Evolutionary conservation across 2,797 vertebrate genomes (phyloP), one percentile per base, ranked within the genome.

Genomic region (Harpagifer antarcticus): DNA sequence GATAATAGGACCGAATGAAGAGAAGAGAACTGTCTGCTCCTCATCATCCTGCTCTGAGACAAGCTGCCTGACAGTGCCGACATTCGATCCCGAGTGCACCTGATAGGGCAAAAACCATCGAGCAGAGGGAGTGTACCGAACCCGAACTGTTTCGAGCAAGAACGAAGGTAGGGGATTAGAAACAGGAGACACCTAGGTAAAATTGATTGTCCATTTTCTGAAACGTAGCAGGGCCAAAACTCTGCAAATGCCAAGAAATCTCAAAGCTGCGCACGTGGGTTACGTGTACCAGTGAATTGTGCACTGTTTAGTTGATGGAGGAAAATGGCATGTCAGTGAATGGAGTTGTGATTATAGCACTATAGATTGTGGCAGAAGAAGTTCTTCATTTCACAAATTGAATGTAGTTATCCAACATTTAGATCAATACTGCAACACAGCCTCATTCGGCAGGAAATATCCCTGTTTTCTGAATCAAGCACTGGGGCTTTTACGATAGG

Each of bases 131-230:
- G 64, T 31, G 66, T 55, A 77, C 81, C 54, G 3, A 73, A 81
- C 52, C 71, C 67, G 20, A 72, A 88, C 76, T 79, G 87, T 73
- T 85, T 83, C 43, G 66, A 88, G 58, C 76, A 61, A n/a, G 58
- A 73, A 45, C 47, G 15, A 64, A 59, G 70, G 74, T 75, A 75
- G 60, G 57, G 78, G 68, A 79, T 83, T 79, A 78, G 86, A 86
- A 78, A 90, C 62, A 67, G 76, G 86, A 92, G 83, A 84, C 79
- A 81, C 79, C 74, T 65, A 77, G 74, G 81, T 83, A 50, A 78
- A 82, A 93, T 89, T 91, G 88, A 93, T 92, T 90, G 88, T 73
- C 44, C 86, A 79, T 92, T 86, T 87, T 78, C 82, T 49, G 79
- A 88, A 73, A 88, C 17, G 67, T 82, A 67, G 72, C 63, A 47